phyloP scores from a whole-genome alignment of 2,888 invertebrate species.

The Noctua janthe region DNA sequence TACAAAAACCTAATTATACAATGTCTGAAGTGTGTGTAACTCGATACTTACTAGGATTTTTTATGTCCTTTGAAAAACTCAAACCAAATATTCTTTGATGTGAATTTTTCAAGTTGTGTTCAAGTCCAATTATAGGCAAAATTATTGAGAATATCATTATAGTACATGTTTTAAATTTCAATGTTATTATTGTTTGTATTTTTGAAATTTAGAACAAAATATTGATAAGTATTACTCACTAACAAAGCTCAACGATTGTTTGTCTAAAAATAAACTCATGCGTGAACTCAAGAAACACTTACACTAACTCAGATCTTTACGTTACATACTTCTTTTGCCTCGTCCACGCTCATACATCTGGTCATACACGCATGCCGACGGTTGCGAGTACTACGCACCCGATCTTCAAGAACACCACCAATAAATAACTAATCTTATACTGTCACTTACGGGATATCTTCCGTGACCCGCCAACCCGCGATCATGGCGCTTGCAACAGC shows the following conservation, averaged over 20 bases:
- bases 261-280: not conserved
- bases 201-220: not conserved
- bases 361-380: not conserved
- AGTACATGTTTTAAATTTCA: not conserved
- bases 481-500: too few species aligned
- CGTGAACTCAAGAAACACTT: not conserved
- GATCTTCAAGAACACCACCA: not conserved
- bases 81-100: constrained; percentile 33
- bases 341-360: not conserved
- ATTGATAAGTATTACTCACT: not conserved
- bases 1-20: constrained; percentile 52
- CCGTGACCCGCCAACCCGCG: too few species aligned
- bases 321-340: not conserved
- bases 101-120: constrained; percentile 17
- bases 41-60: constrained; percentile 38
- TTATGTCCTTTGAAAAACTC: constrained; percentile 18
- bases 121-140: not conserved
- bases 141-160: not conserved
- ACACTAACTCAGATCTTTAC: too few species aligned
- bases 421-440: too few species aligned
- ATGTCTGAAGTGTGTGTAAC: constrained; percentile 40
- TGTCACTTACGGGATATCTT: too few species aligned
- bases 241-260: not conserved
- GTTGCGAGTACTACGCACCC: not conserved
- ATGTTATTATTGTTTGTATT: not conserved